Conservation (phyloP, 2,797 vertebrate species). For the Manis pentadactyla region DNA sequence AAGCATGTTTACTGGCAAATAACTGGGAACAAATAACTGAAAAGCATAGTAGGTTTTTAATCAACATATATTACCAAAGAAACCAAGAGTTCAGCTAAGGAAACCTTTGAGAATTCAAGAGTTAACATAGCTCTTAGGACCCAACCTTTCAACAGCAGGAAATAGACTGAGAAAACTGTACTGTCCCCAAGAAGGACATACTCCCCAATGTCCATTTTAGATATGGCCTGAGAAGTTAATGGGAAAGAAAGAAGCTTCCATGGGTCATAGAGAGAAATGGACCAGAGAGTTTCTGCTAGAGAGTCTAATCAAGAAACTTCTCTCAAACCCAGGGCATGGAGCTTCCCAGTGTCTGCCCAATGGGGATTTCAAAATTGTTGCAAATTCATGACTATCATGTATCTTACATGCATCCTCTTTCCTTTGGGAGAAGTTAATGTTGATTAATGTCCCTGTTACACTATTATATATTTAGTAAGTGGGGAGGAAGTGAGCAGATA, state of each 20-base stretch:
- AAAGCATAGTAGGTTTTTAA: neutral
- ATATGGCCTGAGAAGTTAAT: neutral
- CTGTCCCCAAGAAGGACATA: neutral
- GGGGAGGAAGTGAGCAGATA: neutral
- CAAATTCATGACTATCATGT: neutral
- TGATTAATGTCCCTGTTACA: neutral
- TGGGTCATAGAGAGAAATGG: neutral
- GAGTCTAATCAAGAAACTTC: neutral
- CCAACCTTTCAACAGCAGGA: neutral
- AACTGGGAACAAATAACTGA: neutral
- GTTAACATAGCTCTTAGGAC: neutral
- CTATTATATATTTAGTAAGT: neutral
- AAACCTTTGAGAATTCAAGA: neutral
- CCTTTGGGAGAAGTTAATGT: neutral
- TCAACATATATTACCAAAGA: neutral
- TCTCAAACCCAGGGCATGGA: neutral
- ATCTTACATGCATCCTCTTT: slow-evolving; percentile 2
- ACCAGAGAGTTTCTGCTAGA: neutral
- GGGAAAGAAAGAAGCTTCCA: neutral
- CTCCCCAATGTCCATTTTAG: neutral
- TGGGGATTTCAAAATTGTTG: neutral
- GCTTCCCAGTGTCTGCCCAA: neutral
- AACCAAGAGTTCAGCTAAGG: slow-evolving; percentile 12
- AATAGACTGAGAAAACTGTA: neutral
- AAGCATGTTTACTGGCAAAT: neutral